Evolutionary conservation across 30 jellyfish, hydroid and myxozoan genomes (phyloP), one percentile per base, ranked within the genome.

Genomic region (Aurelia sp.): DNA sequence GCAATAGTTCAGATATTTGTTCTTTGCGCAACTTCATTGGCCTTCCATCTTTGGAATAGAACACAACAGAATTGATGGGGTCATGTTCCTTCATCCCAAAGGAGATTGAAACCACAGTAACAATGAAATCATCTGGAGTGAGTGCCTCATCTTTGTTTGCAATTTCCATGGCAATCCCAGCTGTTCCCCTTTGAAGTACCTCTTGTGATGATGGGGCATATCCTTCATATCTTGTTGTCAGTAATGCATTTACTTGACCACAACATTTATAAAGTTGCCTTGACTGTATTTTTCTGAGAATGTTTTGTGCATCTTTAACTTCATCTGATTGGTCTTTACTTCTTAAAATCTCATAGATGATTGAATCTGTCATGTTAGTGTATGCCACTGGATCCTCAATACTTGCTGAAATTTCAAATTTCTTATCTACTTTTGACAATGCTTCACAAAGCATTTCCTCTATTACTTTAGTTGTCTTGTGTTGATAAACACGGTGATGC

Each of bases 391-490:
- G 82, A 71, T 92, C 91, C 0, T 69, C 12, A 11, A 72, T 89
- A 61, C 88, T 47, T 63, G 53, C 85, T 44, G 87, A 89, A 17
- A 89, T 89, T 2, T 60, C 71, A 52, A 89, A 89, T 18, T 63
- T 38, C 15, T 79, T 44, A 48, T 85, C 92, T 59, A 84, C 98
- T 63, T 48, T 70, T 10, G 85, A 24, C 60, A 92, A 13, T 13
- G 99, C 99, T 67, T 89, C 92, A 30, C 57, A 30, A 52, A 94
- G 18, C 97, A 90, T 85, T 19, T 74, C 85, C 73, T 91, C 98
- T 21, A 91, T 74, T 8, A 89, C 57, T 78, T 84, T 84, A 5
- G 94, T 84, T 10, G 96, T 91, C 48, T 78, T 91, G 71, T 91
- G 98, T 24, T 85, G 94, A 53, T 91, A 91, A 57, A 91, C 96